Base-by-base conservation (phyloP, 2,797 vertebrate genomes). In the Anguilla marmorata region DNA sequence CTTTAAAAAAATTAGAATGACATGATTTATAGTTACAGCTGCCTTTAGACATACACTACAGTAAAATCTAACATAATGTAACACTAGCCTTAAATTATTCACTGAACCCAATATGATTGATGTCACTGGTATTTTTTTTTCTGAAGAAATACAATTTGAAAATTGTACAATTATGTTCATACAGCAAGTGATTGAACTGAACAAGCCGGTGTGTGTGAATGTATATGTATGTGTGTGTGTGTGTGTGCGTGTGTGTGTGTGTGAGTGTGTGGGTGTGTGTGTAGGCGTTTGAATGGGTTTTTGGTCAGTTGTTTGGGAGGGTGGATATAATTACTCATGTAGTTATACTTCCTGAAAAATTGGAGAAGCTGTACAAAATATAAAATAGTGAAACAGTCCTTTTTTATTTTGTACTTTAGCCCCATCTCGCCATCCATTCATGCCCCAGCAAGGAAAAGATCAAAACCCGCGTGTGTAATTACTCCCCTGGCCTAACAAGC, bases 401-500 rank as follows among this genome's bases (percentile, higher is more conserved):
- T 85, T 85, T 85, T 56, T 63, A 74, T 85, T 72, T 85, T 76
- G 84, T 48, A 24, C 72, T 72, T 85, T 60, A 30, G 85, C 85
- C 76, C 91, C 91, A 86, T 91, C 90, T 89, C 90, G 74, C 45
- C 74, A 54, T 85, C 89, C 88, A 94, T 95, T 94, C 93, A 94
- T 89, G 87, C 41, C 88, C 89, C 90, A 92, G 93, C 94, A 92
- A 94, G 93, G 92, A 92, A 94, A 94, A 95, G 94, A 95, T 95
- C 94, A 95, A 95, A 95, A 93, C 93, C 92, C 88, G 74, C 87
- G 91, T 89, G 41, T 94, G 93, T 94, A 94, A 95, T 95, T 95
- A 94, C 92, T 87, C 87, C 90, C 85, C 85, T 0, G 41, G 89
- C 91, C 91, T 92, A 94, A 93, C 89, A 89, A 90, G 89, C 89